These are phyloP conservation scores for Phyllopteryx taeniolatus DNA, from an alignment of 2,113 vertebrate species.

Conservation along the genomic window DNA sequence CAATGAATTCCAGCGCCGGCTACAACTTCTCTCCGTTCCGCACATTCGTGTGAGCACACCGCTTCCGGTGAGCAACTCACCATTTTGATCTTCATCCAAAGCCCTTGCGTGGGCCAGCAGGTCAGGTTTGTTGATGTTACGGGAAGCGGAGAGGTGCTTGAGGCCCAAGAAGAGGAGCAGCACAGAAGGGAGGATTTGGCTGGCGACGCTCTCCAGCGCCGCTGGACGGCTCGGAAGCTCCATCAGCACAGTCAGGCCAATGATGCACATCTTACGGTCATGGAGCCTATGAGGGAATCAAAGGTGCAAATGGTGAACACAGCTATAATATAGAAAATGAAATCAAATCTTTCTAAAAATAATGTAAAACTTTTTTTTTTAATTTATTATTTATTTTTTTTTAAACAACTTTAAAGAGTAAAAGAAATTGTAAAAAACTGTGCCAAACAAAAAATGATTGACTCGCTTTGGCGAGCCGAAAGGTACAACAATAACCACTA, in stretches of 20 bases:
- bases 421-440: no score
- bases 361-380: no score
- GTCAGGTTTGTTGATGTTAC: conserved; percentile 79
- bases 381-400: no score
- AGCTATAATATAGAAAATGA: not conserved
- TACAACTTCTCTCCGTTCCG: no score
- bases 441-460: no score
- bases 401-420: no score
- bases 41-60: no score
- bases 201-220: conserved; percentile 80
- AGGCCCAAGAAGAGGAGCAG: conserved; percentile 94
- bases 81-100: conserved; percentile 85
- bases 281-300: conserved; percentile 78
- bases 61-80: conserved; percentile 72
- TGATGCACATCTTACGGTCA: conserved; percentile 97
- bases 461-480: no score
- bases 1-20: no score
- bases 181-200: conserved; percentile 89
- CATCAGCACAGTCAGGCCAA: conserved; percentile 91
- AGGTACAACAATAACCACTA: no score
- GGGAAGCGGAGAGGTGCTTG: conserved; percentile 88
- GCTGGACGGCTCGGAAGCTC: conserved; percentile 85
- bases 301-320: not conserved
- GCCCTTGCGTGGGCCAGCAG: conserved; percentile 71
- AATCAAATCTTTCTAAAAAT: no score